phyloP scores from a whole-genome alignment of 2,113 vertebrate species.

The Anolis sagrei region DNA sequence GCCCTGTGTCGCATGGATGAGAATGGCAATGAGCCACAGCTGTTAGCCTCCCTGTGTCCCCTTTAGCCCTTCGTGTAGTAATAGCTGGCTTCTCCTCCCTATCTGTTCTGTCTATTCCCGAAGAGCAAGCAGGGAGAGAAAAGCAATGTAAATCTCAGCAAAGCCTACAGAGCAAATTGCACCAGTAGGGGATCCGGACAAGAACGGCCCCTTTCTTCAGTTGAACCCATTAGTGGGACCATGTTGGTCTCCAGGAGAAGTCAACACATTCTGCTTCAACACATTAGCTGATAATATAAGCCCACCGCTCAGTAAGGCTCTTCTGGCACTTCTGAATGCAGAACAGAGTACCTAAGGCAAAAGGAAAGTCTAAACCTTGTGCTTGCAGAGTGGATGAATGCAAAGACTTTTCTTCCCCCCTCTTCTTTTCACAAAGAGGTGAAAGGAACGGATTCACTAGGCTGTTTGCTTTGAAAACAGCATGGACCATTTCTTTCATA shows the following conservation, averaged over 20 bases:
- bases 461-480: slow-evolving; percentile 25
- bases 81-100: background rate
- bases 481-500: slow-evolving; percentile 23
- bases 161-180: slow-evolving; percentile 27
- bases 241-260: background rate
- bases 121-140: slow-evolving; percentile 10
- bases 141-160: background rate
- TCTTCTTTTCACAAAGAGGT: background rate
- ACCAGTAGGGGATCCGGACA: background rate
- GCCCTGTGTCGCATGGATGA: background rate
- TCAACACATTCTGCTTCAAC: slow-evolving; percentile 29
- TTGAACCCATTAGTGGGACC: slow-evolving; percentile 21
- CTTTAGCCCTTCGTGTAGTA: background rate
- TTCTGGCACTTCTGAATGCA: slow-evolving; percentile 5
- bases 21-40: background rate
- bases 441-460: background rate
- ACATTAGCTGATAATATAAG: slow-evolving; percentile 6
- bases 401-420: background rate
- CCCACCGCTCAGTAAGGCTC: slow-evolving; percentile 31
- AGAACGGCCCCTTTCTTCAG: background rate
- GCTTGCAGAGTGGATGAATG: slow-evolving; percentile 16
- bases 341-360: background rate
- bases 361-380: background rate
- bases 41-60: background rate
- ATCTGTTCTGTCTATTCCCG: background rate